These are phyloP conservation scores for Argopecten irradians DNA, from an alignment of 1,140 invertebrate species.

Conservation along the genomic window DNA sequence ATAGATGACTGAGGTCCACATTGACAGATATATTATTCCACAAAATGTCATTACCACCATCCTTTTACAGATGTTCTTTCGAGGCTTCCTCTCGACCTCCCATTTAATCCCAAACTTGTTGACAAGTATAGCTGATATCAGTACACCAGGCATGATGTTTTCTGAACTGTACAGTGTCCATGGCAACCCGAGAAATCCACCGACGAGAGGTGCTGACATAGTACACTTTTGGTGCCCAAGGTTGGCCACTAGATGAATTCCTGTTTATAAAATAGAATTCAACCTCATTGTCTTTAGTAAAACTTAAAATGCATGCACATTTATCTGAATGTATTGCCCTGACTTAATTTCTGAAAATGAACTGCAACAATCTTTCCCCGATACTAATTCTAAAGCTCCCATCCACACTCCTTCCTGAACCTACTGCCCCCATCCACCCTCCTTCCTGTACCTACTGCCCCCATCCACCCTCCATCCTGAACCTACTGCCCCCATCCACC, in stretches of 20 bases:
- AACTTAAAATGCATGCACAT: neutral
- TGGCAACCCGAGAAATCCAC: conserved; percentile 82
- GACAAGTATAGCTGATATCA: conserved; percentile 60
- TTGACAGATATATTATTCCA: conserved; percentile 83
- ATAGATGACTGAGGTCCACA: conserved; percentile 89
- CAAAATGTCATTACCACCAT: conserved; percentile 80
- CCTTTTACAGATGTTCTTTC: conserved; percentile 76
- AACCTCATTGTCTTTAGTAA: no score
- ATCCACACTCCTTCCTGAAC: no score
- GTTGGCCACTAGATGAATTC: conserved; percentile 93
- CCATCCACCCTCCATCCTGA: no score
- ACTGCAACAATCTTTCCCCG: no score
- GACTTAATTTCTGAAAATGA: no score
- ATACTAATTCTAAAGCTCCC: no score
- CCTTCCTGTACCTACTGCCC: no score
- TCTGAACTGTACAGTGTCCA: conserved; percentile 82
- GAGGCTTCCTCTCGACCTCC: conserved; percentile 76
- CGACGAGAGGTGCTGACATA: conserved; percentile 83
- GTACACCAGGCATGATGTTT: conserved; percentile 51
- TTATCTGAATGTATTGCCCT: no score
- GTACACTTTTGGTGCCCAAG: conserved; percentile 86
- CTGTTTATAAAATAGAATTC: conserved; percentile 78
- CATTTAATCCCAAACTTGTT: conserved; percentile 65
- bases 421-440: no score
- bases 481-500: no score